Base-by-base conservation (phyloP, 2,797 vertebrate genomes). In the Selene dorsalis region DNA sequence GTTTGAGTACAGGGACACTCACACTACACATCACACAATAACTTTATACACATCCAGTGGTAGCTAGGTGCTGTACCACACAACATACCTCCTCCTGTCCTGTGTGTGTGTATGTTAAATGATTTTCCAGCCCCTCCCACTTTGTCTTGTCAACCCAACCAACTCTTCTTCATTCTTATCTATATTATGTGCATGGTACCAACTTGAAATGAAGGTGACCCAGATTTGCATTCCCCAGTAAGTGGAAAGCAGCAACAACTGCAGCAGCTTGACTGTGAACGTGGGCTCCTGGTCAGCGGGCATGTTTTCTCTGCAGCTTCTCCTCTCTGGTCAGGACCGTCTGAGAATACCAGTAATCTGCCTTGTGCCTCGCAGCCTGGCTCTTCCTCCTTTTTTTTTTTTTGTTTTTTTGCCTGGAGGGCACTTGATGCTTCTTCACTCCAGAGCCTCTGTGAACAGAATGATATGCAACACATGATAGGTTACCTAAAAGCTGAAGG, bases 221-320 rank as follows among this genome's bases (percentile, higher is more conserved):
- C 95, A 96, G 43, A 96, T 92, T 93, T 96, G 95, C 96, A 96
- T 96, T n/a, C 96, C 96, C 96, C 95, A 96, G 88, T 94, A 96
- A 55, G 94, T 95, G 73, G 96, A 95, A 55, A 96, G 95, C 64
- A 96, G 89, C 58, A 96, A 35, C 61, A 96, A 92, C 79, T 96
- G 95, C 64, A 96, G 90, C 82, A 95, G 78, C 85, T 95, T 96
- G 80, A 94, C 84, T 0, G 88, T 79, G 65, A 87, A 78, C 0
- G 93, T 92, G 63, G 94, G 95, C 71, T 94, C 94, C 39, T 82
- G 63, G 84, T 95, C 93, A 3, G 93, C 86, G 59, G 92, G 6
- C 94, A 95, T 95, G 72, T 67, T 91, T 59, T 56, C 68, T 75
- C 45, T 65, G 55, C 45, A n/a, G 53, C 41, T 26, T 62, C 47